Conservation (phyloP, 1,140 invertebrate genomes). For the Hylyphantes graminicola region DNA sequence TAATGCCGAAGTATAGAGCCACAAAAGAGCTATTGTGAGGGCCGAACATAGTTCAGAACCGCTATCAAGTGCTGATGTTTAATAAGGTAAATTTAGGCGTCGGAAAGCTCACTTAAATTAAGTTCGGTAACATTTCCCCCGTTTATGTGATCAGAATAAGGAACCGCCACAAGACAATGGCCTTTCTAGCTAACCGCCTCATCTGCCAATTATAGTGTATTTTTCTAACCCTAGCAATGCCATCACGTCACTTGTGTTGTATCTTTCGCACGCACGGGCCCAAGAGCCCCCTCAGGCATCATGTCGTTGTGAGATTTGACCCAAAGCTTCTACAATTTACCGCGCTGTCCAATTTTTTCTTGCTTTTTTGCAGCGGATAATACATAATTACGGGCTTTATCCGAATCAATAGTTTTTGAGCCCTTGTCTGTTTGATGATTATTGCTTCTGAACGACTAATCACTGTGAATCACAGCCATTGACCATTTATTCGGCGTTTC, state of each 20-base stretch:
- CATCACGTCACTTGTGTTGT: conserved; percentile 53
- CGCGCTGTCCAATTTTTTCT: conserved; percentile 5
- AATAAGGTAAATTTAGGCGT: no score
- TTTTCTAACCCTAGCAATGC: conserved; percentile 33
- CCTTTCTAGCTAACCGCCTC: conserved; percentile 11
- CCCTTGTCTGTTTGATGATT: conserved; percentile 48
- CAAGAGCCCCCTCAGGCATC: conserved; percentile 4
- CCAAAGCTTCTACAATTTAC: conserved; percentile 38
- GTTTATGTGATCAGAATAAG: conserved; percentile 38
- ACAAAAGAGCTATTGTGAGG: no score
- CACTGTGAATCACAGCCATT: conserved; percentile 29
- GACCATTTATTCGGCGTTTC: conserved; percentile 39
- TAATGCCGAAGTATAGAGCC: no score
- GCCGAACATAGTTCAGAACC: no score
- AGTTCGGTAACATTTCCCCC: neutral
- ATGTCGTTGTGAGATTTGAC: conserved; percentile 52
- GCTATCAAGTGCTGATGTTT: no score
- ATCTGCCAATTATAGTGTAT: conserved; percentile 41
- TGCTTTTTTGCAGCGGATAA: conserved; percentile 54
- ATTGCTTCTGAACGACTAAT: conserved; percentile 49
- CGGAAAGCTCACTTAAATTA: no score
- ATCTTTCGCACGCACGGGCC: conserved; percentile 51
- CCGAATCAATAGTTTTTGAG: conserved; percentile 52
- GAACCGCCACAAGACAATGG: conserved; percentile 39
- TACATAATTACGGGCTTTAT: conserved; percentile 58